These are phyloP conservation scores for Tautogolabrus adspersus DNA, from an alignment of 2,113 vertebrate genomes.

Conservation along the genomic window DNA sequence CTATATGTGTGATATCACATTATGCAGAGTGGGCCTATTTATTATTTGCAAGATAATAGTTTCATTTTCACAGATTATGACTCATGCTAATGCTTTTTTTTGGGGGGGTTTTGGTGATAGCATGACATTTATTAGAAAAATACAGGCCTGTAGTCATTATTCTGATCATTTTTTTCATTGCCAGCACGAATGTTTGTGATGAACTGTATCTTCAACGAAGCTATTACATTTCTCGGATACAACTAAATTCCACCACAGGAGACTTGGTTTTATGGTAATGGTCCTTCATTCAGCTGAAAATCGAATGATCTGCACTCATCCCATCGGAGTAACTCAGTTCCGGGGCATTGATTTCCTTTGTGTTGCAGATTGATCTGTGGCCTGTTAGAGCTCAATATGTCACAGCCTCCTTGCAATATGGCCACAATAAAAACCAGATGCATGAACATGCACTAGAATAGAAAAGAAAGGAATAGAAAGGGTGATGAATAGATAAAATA, in stretches of 20 bases:
- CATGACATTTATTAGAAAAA: conserved; percentile 47
- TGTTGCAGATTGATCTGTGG: conserved; percentile 73
- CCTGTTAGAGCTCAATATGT: conserved; percentile 69
- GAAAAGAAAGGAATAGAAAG: not conserved
- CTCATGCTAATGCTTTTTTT: conserved; percentile 16
- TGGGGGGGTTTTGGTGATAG: conserved; percentile 35
- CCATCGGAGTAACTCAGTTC: conserved; percentile 71
- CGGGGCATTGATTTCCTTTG: conserved; percentile 77
- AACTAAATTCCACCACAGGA: conserved; percentile 69
- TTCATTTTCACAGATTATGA: conserved; percentile 68
- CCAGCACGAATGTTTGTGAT: conserved; percentile 62
- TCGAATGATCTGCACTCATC: conserved; percentile 70
- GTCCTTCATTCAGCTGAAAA: conserved; percentile 63
- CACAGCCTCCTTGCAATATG: conserved; percentile 46
- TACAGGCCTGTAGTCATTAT: conserved; percentile 49
- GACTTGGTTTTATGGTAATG: conserved; percentile 67
- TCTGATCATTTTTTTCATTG: conserved; percentile 44
- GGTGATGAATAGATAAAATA: not conserved
- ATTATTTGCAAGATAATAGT: conserved; percentile 69
- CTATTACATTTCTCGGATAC: conserved; percentile 43
- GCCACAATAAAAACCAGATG: conserved; percentile 34
- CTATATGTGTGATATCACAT: conserved; percentile 63
- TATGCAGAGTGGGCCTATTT: conserved; percentile 62
- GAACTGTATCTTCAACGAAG: conserved; percentile 42
- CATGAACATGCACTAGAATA: not conserved